Percentiles rank a stretch among this genome's conserved stretches.
Evolutionary conservation across 2,113 vertebrate species (phyloP).

Genomic region (Protobothrops mucrosquamatus): DNA sequence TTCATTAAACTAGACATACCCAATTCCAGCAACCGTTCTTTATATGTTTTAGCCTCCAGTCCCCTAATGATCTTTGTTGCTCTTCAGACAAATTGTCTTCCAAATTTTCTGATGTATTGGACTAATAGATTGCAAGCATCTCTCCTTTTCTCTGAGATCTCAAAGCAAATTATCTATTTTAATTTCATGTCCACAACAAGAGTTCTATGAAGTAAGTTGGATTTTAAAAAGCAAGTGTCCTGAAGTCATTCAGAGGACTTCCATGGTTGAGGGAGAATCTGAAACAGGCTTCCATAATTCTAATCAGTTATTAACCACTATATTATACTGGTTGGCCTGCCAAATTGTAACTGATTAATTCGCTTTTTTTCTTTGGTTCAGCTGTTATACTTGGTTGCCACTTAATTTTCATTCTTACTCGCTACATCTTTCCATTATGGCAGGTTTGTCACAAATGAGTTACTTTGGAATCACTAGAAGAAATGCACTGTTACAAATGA

Average conservation of each 20-base stretch:
- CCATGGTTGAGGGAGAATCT: background rate
- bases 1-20: too few relatives aligned
- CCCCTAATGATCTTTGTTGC: too few relatives aligned
- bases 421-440: background rate
- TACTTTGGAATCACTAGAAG: background rate
- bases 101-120: background rate
- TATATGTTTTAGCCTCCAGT: too few relatives aligned
- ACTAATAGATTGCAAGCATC: background rate
- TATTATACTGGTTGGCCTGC: background rate
- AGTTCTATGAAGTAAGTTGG: background rate
- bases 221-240: background rate
- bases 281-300: background rate
- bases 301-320: background rate
- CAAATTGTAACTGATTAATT: conserved; percentile 20
- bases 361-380: background rate
- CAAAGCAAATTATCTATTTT: background rate
- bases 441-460: background rate
- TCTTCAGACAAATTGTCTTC: background rate
- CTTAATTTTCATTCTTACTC: conserved; percentile 7
- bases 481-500: background rate
- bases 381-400: background rate
- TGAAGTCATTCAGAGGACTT: background rate
- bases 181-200: background rate
- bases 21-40: too few relatives aligned
- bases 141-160: background rate